A percentile compares a stretch with the other conserved stretches of the same genome.
Conservation (phyloP, 92 coral and sea anemone genomes). For the Muricea muricata region DNA sequence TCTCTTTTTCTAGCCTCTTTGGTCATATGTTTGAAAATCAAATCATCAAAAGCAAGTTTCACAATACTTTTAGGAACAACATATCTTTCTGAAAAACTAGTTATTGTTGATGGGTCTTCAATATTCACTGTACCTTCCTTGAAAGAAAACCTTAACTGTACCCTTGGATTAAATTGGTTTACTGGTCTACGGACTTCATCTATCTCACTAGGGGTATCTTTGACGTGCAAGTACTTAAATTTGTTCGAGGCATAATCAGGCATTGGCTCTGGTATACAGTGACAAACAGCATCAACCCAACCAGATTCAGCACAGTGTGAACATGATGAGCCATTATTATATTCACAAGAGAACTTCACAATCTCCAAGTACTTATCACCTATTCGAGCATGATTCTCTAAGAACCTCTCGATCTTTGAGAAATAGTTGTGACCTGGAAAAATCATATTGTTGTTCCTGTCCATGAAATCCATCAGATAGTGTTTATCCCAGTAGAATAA, state of each 20-base stretch:
- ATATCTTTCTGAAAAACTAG: conserved; percentile 18
- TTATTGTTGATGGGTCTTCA: conserved; percentile 9
- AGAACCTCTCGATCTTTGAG: background rate
- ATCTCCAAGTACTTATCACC: conserved; percentile 47
- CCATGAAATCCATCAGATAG: conserved; percentile 2
- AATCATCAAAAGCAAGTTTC: conserved; percentile 38
- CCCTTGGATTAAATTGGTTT: conserved; percentile 32
- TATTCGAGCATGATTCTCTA: background rate
- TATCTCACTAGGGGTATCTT: background rate
- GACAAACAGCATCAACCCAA: conserved; percentile 10
- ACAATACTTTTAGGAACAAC: conserved; percentile 24
- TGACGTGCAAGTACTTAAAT: background rate
- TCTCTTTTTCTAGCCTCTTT: conserved; percentile 24
- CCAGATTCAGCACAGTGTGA: background rate
- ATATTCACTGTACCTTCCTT: background rate
- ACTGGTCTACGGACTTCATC: conserved; percentile 21
- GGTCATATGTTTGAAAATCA: background rate
- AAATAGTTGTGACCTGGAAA: conserved; percentile 48
- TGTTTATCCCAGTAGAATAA: conserved; percentile 44
- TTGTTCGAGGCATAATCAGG: background rate
- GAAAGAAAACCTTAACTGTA: conserved; percentile 2
- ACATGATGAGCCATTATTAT: background rate
- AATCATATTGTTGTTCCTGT: conserved; percentile 14
- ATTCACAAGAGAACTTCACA: background rate
- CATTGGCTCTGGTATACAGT: background rate